A percentile compares a stretch with the other conserved stretches of the same genome.
Conservation (phyloP, 1,140 invertebrate genomes). For the Sminthurides bifidus region DNA sequence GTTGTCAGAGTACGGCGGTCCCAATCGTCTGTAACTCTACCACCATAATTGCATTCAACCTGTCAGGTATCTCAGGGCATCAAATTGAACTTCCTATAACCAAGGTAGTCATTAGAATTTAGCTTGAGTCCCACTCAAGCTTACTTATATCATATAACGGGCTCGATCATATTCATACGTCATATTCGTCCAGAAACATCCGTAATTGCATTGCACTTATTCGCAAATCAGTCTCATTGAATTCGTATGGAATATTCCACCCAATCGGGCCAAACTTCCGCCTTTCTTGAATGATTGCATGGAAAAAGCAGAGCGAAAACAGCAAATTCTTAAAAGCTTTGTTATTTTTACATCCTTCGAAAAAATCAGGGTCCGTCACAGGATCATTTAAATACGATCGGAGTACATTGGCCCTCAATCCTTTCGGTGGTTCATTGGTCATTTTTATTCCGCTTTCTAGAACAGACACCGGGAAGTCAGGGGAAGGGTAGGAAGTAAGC, state of each 20-base stretch:
- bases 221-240: conserved; percentile 85
- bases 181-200: conserved; percentile 77
- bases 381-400: conserved; percentile 75
- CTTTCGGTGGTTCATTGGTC: conserved; percentile 87
- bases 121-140: no score
- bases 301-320: conserved; percentile 87
- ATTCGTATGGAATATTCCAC: conserved; percentile 92
- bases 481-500: conserved; percentile 81
- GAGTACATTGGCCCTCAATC: conserved; percentile 52
- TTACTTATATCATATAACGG: no score
- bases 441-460: conserved; percentile 92
- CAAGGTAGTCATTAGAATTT: no score
- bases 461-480: conserved; percentile 82
- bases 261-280: conserved; percentile 84
- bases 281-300: conserved; percentile 81
- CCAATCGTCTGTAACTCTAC: conserved; percentile 88
- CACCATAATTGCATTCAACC: conserved; percentile 96
- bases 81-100: conserved; percentile 67
- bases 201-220: conserved; percentile 63
- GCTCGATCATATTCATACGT: no score
- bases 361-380: conserved; percentile 75
- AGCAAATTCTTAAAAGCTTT: conserved; percentile 71
- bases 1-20: conserved; percentile 77
- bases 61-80: conserved; percentile 76
- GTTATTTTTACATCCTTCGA: conserved; percentile 64